Percentiles rank a stretch among this genome's conserved stretches.
These are phyloP conservation scores for Drosophila mettleri DNA, from an alignment of 2,888 invertebrate species.

Conservation along the genomic window DNA sequence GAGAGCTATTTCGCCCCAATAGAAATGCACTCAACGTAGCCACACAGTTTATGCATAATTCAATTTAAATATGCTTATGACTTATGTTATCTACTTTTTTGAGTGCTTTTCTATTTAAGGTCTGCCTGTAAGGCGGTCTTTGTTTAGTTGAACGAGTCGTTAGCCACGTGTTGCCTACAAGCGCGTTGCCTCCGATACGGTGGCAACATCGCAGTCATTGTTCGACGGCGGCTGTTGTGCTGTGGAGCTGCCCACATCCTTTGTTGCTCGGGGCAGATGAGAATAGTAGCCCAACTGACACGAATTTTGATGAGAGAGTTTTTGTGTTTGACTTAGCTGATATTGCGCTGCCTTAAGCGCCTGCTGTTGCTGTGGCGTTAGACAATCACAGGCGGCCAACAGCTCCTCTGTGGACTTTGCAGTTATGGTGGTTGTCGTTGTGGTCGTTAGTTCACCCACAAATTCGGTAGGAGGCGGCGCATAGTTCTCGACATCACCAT, in stretches of 20 bases:
- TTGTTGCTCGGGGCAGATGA: constrained; percentile 82
- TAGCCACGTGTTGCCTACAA: constrained; percentile 84
- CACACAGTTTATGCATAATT: background rate
- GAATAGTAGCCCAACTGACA: constrained; percentile 84
- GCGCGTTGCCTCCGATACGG: constrained; percentile 90
- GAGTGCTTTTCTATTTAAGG: background rate
- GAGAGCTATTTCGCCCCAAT: background rate
- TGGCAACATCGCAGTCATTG: constrained; percentile 85
- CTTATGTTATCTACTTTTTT: background rate
- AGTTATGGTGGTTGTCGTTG: constrained; percentile 86
- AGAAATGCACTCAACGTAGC: background rate
- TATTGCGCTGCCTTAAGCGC: constrained; percentile 77
- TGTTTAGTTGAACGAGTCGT: background rate
- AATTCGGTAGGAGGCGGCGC: constrained; percentile 85
- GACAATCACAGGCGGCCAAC: constrained; percentile 84
- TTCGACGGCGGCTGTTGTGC: constrained; percentile 33
- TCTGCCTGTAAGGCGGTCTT: constrained; percentile 30
- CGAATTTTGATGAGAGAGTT: constrained; percentile 81
- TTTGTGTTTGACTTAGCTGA: constrained; percentile 77
- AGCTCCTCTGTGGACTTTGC: constrained; percentile 94
- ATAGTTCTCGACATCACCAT: constrained; percentile 85
- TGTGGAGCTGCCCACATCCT: constrained; percentile 81
- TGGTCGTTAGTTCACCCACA: constrained; percentile 85
- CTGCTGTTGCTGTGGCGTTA: constrained; percentile 80
- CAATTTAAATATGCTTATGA: background rate